phyloP scores from a whole-genome alignment of 2,888 invertebrate species.

The Drosophila siamana region DNA sequence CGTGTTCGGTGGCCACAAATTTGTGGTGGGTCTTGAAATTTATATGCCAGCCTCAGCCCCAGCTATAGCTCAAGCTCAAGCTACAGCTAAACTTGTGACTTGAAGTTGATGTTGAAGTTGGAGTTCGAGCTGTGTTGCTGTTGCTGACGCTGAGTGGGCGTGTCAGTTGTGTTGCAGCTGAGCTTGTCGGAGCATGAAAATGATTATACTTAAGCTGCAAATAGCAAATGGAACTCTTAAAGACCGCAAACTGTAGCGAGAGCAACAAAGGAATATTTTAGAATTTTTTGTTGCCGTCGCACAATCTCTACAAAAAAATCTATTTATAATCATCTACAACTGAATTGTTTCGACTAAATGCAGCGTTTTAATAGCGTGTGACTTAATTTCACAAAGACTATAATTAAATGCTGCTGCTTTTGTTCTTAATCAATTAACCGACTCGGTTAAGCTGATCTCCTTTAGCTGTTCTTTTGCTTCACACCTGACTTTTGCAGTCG shows the following conservation, averaged over 20 bases:
- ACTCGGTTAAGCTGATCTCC: no score
- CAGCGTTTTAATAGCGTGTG: not conserved
- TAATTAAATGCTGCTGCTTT: no score
- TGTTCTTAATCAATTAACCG: no score
- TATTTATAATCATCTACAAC: not conserved
- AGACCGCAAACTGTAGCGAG: slow-evolving; percentile 14
- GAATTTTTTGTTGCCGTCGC: not conserved
- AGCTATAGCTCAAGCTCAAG: not conserved
- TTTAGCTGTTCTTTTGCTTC: no score
- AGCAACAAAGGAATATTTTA: not conserved
- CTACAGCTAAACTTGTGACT: not conserved
- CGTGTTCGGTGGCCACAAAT: slow-evolving; percentile 78
- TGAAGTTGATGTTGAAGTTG: slow-evolving; percentile 2
- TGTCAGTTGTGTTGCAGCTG: slow-evolving; percentile 57
- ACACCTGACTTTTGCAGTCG: no score
- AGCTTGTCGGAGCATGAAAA: slow-evolving; percentile 48
- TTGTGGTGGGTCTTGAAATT: slow-evolving; percentile 73
- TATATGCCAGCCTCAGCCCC: slow-evolving; percentile 56
- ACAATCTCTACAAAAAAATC: not conserved
- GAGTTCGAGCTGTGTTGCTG: slow-evolving; percentile 7
- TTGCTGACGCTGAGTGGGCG: slow-evolving; percentile 56
- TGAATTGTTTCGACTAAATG: not conserved
- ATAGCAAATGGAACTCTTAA: slow-evolving; percentile 26
- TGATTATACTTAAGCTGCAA: slow-evolving; percentile 48
- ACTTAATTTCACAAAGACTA: no score